Conservation (phyloP, 2,888 invertebrate genomes). For the Clostera curtula region DNA sequence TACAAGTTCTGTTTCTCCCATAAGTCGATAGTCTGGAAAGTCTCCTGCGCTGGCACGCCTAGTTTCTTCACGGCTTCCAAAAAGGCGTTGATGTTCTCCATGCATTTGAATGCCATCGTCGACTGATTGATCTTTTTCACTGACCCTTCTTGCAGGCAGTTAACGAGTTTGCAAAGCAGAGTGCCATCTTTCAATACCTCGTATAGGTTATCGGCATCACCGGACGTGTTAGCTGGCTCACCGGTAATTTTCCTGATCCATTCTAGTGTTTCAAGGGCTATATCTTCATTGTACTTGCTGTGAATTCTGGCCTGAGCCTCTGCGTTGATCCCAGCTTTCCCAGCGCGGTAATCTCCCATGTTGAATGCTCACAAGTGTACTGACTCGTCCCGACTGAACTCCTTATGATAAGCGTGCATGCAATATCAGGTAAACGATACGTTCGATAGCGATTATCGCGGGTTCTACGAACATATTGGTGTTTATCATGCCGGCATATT, state of each 20-base stretch:
- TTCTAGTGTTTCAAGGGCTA: conserved; percentile 92
- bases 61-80: conserved; percentile 86
- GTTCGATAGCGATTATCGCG: conserved; percentile 55
- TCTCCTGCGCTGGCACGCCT: conserved; percentile 95
- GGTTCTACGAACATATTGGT: conserved; percentile 39
- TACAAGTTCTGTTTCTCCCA: conserved; percentile 98
- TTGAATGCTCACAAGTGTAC: conserved; percentile 51
- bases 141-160: conserved; percentile 87
- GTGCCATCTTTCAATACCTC: conserved; percentile 92
- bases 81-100: conserved; percentile 98
- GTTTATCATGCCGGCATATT: conserved; percentile 32
- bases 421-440: conserved; percentile 50
- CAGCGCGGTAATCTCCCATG: conserved; percentile 67
- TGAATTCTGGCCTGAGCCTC: conserved; percentile 81
- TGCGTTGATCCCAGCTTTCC: conserved; percentile 68
- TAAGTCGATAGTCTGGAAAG: conserved; percentile 98
- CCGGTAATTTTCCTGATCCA: conserved; percentile 93
- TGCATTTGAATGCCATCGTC: conserved; percentile 96
- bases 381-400: conserved; percentile 64
- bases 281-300: conserved; percentile 96
- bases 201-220: conserved; percentile 93
- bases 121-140: conserved; percentile 95
- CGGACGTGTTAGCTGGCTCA: conserved; percentile 87
- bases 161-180: conserved; percentile 91
- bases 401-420: conserved; percentile 51